Evolutionary conservation across 1,140 invertebrate genomes (phyloP).

Genomic region (Coenobita brevimanus): DNA sequence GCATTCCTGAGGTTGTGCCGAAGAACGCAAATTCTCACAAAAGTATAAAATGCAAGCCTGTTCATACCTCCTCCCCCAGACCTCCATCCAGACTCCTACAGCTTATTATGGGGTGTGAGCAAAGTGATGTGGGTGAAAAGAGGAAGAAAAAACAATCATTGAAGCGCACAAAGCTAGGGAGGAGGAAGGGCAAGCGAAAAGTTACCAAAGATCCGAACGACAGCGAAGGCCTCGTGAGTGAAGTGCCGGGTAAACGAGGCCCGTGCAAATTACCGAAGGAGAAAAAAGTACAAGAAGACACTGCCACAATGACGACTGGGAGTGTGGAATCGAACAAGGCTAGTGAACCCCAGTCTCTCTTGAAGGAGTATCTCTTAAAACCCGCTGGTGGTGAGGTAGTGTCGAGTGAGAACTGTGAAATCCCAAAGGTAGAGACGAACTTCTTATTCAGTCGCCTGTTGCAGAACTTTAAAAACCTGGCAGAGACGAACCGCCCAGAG

Average conservation of each 20-base stretch:
- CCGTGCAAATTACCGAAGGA: neutral
- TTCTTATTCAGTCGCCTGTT: conserved; percentile 51
- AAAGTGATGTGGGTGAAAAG: neutral
- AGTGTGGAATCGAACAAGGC: neutral
- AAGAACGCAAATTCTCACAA: neutral
- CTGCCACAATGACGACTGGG: neutral
- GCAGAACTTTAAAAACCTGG: conserved; percentile 47
- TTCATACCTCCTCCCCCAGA: neutral
- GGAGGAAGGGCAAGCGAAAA: conserved; percentile 14
- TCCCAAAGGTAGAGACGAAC: conserved; percentile 50
- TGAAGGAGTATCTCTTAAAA: conserved; percentile 57
- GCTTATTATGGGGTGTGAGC: conserved; percentile 32
- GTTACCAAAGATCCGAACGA: neutral
- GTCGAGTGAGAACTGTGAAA: conserved; percentile 37
- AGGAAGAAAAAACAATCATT: neutral
- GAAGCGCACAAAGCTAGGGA: neutral
- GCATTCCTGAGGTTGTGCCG: neutral
- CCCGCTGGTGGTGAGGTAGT: conserved; percentile 44
- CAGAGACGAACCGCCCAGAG: conserved; percentile 31
- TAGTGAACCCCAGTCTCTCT: conserved; percentile 34
- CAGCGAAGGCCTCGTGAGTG: neutral
- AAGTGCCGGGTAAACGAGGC: neutral
- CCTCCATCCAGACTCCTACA: conserved; percentile 31
- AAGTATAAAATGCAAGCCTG: neutral
- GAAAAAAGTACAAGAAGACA: neutral